Evolutionary conservation across 2,888 invertebrate genomes (phyloP).

Genomic region (Dynastes grantii): DNA sequence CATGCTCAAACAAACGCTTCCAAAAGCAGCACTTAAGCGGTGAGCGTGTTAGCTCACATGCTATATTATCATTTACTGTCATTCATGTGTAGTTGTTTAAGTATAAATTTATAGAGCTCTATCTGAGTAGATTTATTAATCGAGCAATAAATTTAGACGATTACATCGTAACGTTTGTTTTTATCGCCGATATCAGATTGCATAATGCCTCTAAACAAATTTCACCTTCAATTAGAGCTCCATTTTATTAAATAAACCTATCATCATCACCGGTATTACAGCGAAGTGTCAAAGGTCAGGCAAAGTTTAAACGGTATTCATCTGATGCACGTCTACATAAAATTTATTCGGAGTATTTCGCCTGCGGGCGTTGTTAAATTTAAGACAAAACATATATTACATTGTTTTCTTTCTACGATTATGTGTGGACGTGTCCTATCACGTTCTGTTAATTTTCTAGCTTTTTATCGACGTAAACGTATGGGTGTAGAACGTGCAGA

Average conservation of each 20-base stretch:
- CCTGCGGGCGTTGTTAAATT: conserved; percentile 32
- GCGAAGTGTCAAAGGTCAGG: conserved; percentile 20
- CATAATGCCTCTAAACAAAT: conserved; percentile 5
- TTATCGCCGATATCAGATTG: background rate
- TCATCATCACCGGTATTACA: conserved; percentile 16
- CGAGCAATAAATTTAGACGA: conserved; percentile 5
- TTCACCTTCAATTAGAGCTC: conserved; percentile 13
- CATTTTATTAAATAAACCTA: conserved; percentile 17
- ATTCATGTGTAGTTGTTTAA: too few species aligned
- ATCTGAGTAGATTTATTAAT: too few species aligned
- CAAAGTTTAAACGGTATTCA: background rate
- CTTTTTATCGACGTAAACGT: conserved; percentile 10
- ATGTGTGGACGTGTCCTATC: conserved; percentile 42
- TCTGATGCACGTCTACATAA: conserved; percentile 22
- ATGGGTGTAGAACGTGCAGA: conserved; percentile 25
- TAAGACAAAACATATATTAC: conserved; percentile 26
- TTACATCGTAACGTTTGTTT: conserved; percentile 2
- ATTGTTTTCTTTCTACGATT: conserved; percentile 21
- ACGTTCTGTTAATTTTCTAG: conserved; percentile 32
- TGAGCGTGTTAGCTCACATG: too few species aligned
- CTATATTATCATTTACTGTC: too few species aligned
- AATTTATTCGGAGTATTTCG: conserved; percentile 21
- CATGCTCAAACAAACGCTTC: too few species aligned
- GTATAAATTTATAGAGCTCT: too few species aligned
- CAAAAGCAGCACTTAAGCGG: background rate